Percentiles rank a stretch among this genome's conserved stretches.
Conservation (phyloP, 1,140 invertebrate genomes). For the Cyclargus thomasi region DNA sequence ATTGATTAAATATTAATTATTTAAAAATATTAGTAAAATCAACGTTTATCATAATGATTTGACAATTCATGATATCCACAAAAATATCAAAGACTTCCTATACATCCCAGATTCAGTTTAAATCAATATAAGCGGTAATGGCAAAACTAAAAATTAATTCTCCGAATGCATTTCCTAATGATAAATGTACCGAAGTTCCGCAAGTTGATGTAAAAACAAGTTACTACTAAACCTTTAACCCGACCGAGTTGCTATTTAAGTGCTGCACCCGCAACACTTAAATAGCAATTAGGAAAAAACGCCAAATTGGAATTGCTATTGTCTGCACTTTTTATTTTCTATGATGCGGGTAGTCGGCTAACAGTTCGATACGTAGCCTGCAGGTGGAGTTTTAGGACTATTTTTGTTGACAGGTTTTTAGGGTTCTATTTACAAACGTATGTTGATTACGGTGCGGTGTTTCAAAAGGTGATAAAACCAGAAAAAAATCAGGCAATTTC, state of each 20-base stretch:
- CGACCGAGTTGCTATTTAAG: not conserved
- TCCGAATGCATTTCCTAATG: not conserved
- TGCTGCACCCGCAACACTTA: slow-evolving; percentile 33
- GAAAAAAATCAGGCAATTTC: too few relatives aligned
- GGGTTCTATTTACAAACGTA: not conserved
- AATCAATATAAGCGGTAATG: too few relatives aligned
- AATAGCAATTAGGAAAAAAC: slow-evolving; percentile 36
- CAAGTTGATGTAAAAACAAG: not conserved
- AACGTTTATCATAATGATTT: too few relatives aligned
- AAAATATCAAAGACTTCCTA: too few relatives aligned
- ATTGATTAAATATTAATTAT: too few relatives aligned
- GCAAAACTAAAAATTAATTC: too few relatives aligned
- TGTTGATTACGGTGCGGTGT: not conserved
- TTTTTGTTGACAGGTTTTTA: not conserved
- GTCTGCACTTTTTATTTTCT: slow-evolving; percentile 10
- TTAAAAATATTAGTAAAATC: too few relatives aligned
- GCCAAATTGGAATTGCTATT: not conserved
- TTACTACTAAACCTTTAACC: not conserved
- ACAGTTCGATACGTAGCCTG: not conserved
- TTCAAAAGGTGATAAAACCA: too few relatives aligned
- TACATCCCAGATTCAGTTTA: too few relatives aligned
- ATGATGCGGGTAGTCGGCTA: not conserved
- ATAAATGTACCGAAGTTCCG: not conserved
- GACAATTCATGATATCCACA: too few relatives aligned
- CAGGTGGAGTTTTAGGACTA: too few relatives aligned